Percentiles rank a stretch among this genome's conserved stretches.
phyloP scores from a whole-genome alignment of 2,888 invertebrate genomes.

The Nebria brevicollis region DNA sequence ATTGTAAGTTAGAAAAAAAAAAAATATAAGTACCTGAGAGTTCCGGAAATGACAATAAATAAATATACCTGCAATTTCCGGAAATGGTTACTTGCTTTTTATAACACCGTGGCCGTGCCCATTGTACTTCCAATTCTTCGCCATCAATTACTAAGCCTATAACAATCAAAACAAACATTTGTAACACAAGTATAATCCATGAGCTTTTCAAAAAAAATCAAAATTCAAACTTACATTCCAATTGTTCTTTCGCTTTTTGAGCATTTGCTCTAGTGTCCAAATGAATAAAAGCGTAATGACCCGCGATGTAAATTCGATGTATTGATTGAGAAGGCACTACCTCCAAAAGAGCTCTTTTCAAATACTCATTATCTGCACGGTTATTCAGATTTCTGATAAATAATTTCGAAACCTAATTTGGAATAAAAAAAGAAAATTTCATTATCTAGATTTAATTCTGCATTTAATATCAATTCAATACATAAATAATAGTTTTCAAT shows the following conservation, averaged over 20 bases:
- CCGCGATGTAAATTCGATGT: slow-evolving; percentile 18
- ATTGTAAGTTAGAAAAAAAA: no score
- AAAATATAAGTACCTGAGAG: no score
- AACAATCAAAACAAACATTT: background rate
- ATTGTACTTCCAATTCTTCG: slow-evolving; percentile 22
- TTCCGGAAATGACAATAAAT: background rate
- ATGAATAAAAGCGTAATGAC: slow-evolving; percentile 31
- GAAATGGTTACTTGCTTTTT: slow-evolving; percentile 4
- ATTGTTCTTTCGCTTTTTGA: slow-evolving; percentile 21
- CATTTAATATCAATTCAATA: no score
- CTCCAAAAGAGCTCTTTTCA: background rate
- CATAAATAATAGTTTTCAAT: background rate
- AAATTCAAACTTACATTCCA: slow-evolving; percentile 9
- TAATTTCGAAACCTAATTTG: slow-evolving; percentile 25
- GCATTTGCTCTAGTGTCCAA: slow-evolving; percentile 23
- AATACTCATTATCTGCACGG: background rate
- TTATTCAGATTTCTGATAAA: slow-evolving; percentile 17
- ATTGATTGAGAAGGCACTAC: background rate
- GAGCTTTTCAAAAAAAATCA: background rate
- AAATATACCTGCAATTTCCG: slow-evolving; percentile 18
- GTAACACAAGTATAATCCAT: background rate
- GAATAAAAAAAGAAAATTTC: background rate
- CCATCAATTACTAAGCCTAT: slow-evolving; percentile 19
- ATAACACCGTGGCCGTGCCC: slow-evolving; percentile 30
- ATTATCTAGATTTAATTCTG: no score